Percentiles rank a stretch among this genome's conserved stretches.
Conservation (phyloP, 2,888 invertebrate genomes). For the Camponotus fellah region DNA sequence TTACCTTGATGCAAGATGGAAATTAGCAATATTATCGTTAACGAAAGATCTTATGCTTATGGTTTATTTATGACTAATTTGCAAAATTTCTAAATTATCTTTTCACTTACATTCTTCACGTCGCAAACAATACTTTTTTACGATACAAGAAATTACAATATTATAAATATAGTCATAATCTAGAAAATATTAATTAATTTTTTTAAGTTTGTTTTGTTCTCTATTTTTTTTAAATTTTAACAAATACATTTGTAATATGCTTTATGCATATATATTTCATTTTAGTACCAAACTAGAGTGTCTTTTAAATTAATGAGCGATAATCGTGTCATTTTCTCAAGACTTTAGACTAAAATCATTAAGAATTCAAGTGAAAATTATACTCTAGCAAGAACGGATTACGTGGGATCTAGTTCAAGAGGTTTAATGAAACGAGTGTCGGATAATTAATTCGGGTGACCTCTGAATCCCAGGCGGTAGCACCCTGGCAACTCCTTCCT, state of each 20-base stretch:
- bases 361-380: background rate
- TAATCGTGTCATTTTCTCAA: background rate
- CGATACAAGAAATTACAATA: background rate
- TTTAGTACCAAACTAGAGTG: background rate
- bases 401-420: conserved; percentile 31
- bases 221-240: background rate
- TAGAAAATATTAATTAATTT: background rate
- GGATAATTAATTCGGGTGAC: conserved; percentile 82
- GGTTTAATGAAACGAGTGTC: conserved; percentile 78
- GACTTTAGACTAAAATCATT: background rate
- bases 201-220: background rate
- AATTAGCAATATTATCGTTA: conserved; percentile 5
- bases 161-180: background rate
- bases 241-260: background rate
- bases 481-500: conserved; percentile 46
- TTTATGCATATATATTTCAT: background rate
- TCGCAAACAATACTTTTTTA: background rate
- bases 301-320: background rate
- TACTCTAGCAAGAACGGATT: conserved; percentile 43
- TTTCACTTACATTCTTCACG: background rate
- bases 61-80: background rate
- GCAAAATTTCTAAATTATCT: background rate
- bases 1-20: conserved; percentile 1
- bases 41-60: background rate
- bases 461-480: conserved; percentile 71